A percentile compares a stretch with the other conserved stretches of the same genome.
Conservation (phyloP, 2,888 invertebrate genomes). For the Galerucella pusilla region DNA sequence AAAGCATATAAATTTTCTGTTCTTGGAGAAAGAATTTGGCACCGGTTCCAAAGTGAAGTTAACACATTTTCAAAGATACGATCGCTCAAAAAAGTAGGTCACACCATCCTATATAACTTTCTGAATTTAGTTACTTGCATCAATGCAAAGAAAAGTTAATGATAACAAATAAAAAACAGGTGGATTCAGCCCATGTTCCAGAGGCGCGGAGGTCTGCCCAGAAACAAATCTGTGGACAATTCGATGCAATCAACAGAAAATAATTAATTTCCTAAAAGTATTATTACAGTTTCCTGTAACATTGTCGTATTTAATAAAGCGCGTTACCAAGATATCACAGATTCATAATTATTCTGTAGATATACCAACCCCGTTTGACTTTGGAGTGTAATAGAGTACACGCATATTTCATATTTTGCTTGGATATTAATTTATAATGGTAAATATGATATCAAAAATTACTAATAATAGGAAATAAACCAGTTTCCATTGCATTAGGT, state of each 20-base stretch:
- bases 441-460: too few relatives aligned
- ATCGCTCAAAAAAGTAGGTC: conserved; percentile 29
- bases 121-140: conserved; percentile 32
- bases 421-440: too few relatives aligned
- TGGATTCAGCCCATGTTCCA: conserved; percentile 11
- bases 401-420: too few relatives aligned
- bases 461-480: too few relatives aligned
- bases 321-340: too few relatives aligned
- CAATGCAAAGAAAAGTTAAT: conserved; percentile 17
- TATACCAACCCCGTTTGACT: too few relatives aligned
- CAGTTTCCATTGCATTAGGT: too few relatives aligned
- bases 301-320: too few relatives aligned
- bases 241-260: not conserved
- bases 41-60: conserved; percentile 16
- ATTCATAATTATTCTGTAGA: too few relatives aligned
- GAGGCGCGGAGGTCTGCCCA: not conserved
- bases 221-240: not conserved
- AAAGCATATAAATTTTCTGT: conserved; percentile 9
- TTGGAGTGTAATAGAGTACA: too few relatives aligned
- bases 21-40: conserved; percentile 25
- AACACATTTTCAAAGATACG: conserved; percentile 19
- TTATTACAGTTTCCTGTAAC: too few relatives aligned
- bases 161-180: conserved; percentile 23
- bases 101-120: conserved; percentile 25
- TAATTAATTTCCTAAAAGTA: too few relatives aligned